Base-by-base conservation (phyloP, 2,888 invertebrate genomes). In the Mimumesa dahlbomi region DNA sequence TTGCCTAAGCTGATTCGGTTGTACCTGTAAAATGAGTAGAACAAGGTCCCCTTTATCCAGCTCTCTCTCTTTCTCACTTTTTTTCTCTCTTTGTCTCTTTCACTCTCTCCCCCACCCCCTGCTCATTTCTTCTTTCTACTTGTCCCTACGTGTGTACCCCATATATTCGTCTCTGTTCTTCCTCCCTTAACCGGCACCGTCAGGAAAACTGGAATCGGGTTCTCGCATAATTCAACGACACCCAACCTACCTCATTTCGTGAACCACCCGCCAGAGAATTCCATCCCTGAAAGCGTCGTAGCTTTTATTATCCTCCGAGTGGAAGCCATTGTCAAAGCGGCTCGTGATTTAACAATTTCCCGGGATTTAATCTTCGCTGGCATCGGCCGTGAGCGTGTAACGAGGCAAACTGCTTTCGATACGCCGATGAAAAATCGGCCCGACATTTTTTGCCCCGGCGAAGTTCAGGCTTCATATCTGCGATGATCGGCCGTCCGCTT, bases 1-100 rank as follows among this genome's bases (percentile, higher is more conserved):
- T 82, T 77, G 69, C 68, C 53, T 63, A 67, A 71, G 73, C 64
- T 76, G 74, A 82, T 80, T 82, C 67, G 67, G 71, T 80, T 79
- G 67, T 57, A 54, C 56, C 49, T 54, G 63, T 29, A 69, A 76
- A 79, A 81, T 69, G 75, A 74, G 65, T 68, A 63, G 48, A 67
- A 57, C 48, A 57, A 40, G 16, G 13, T 59, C 34, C 42, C 29
- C 36, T 50, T 21, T 21, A 9, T 31, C 25, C 18, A 16, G 42
- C 25, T 22, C 45, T 14, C 9, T 16, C 13, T 34, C n/a, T 3
- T n/a, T 34, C 34, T n/a, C 34, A 1, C n/a, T 5, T 16, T 50
- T 31, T 16, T 11, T 19, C 19, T n/a, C 5, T 2, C n/a, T n/a
- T n/a, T n/a, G n/a, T 22, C 45, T 14, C 9, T 16, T 18, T 34